These are phyloP conservation scores for Drosophila leontia DNA, from an alignment of 1,140 invertebrate genomes.

Conservation along the genomic window DNA sequence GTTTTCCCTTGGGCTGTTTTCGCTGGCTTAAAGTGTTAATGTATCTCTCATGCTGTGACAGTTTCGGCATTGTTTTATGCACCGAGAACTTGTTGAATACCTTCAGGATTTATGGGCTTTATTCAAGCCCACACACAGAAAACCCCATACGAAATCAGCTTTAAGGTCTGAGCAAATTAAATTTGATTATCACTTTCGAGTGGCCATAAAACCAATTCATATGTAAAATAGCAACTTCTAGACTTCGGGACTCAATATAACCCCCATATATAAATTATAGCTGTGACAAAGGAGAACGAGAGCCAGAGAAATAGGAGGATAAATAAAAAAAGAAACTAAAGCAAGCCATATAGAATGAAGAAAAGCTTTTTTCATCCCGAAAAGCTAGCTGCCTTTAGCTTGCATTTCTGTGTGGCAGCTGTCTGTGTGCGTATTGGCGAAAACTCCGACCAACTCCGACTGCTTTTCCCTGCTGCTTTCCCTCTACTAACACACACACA, in stretches of 20 bases:
- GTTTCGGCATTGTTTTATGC: slow-evolving; percentile 54
- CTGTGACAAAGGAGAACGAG: slow-evolving; percentile 20
- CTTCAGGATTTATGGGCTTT: slow-evolving; percentile 30
- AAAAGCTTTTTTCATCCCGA: slow-evolving; percentile 65
- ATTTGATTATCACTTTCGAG: slow-evolving; percentile 20
- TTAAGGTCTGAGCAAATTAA: slow-evolving; percentile 29
- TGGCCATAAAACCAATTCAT: slow-evolving; percentile 26
- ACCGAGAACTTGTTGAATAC: slow-evolving; percentile 66
- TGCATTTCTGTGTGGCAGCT: slow-evolving; percentile 72
- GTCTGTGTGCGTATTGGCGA: slow-evolving; percentile 80
- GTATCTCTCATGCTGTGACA: slow-evolving; percentile 37
- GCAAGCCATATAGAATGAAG: slow-evolving; percentile 63
- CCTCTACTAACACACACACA: slow-evolving; percentile 12
- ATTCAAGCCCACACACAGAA: not conserved
- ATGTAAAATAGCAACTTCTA: slow-evolving; percentile 34
- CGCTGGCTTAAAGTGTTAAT: slow-evolving; percentile 65
- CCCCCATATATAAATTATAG: slow-evolving; percentile 33
- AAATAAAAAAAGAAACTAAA: slow-evolving; percentile 33
- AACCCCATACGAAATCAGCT: not conserved
- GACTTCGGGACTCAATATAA: slow-evolving; percentile 13
- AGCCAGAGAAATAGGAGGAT: slow-evolving; percentile 23
- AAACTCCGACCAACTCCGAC: slow-evolving; percentile 61
- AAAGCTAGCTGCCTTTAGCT: slow-evolving; percentile 45
- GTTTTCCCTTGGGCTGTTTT: slow-evolving; percentile 33
- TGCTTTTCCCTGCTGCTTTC: slow-evolving; percentile 13